Evolutionary conservation across 2,113 vertebrate genomes (phyloP).

Genomic region (Neolamprologus cancellatus): DNA sequence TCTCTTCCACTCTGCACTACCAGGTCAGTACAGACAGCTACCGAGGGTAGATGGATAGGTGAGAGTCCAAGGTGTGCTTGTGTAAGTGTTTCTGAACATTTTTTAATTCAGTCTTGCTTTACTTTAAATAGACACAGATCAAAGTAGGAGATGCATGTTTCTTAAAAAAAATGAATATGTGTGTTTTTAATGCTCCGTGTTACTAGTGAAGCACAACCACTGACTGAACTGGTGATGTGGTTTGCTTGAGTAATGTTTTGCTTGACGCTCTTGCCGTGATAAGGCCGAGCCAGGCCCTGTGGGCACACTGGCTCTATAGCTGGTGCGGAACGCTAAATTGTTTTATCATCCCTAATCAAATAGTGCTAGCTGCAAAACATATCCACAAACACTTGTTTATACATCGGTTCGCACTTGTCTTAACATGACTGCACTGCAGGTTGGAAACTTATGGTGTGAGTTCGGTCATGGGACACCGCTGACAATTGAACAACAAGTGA

Average conservation of each 20-base stretch:
- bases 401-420: conserved; percentile 10
- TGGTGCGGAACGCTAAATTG: background rate
- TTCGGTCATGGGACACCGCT: background rate
- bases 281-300: background rate
- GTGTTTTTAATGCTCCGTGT: background rate
- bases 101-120: background rate
- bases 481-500: background rate
- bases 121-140: background rate
- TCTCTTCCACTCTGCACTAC: background rate
- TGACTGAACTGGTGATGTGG: background rate
- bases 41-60: background rate
- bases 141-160: background rate
- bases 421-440: conserved; percentile 4
- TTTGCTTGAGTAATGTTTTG: background rate
- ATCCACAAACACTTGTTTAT: conserved; percentile 47
- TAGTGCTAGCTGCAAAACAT: conserved; percentile 9
- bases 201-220: background rate
- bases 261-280: background rate
- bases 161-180: background rate
- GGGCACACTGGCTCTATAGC: background rate
- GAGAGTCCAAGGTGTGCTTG: background rate
- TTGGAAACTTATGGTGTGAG: background rate
- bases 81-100: background rate
- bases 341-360: conserved; percentile 42
- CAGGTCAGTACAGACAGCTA: conserved; percentile 30